Conservation (phyloP, 2,888 invertebrate genomes). For the Catocala nupta region DNA sequence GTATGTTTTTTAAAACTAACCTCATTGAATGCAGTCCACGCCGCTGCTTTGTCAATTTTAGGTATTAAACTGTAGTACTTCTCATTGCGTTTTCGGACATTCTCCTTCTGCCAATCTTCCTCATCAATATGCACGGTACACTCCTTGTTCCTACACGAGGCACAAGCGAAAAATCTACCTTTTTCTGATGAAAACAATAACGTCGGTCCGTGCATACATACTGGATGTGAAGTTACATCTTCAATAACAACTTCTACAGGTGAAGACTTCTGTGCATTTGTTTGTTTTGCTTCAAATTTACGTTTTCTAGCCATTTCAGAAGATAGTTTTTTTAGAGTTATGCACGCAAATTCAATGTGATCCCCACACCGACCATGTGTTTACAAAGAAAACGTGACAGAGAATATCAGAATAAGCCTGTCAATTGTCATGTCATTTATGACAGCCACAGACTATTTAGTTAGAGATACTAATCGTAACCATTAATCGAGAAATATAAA, state of each 20-base stretch:
- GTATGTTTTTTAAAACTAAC: slow-evolving; percentile 59
- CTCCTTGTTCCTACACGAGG: slow-evolving; percentile 93
- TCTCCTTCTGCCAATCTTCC: slow-evolving; percentile 84
- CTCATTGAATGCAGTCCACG: slow-evolving; percentile 84
- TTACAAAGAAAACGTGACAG: slow-evolving; percentile 5
- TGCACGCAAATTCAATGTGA: background rate
- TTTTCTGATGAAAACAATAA: slow-evolving; percentile 89
- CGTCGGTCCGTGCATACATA: slow-evolving; percentile 93
- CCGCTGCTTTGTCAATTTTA: slow-evolving; percentile 83
- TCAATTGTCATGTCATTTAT: too few species aligned
- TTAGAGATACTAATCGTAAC: too few species aligned
- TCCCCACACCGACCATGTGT: slow-evolving; percentile 2
- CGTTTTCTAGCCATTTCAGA: slow-evolving; percentile 76
- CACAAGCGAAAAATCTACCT: slow-evolving; percentile 92
- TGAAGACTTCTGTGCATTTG: slow-evolving; percentile 52
- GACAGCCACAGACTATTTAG: too few species aligned
- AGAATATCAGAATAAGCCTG: too few species aligned
- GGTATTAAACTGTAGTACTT: slow-evolving; percentile 80
- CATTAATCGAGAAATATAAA: too few species aligned
- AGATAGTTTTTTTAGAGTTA: background rate
- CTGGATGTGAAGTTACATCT: slow-evolving; percentile 89
- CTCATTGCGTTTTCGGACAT: slow-evolving; percentile 77
- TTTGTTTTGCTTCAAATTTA: slow-evolving; percentile 60
- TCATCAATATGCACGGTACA: slow-evolving; percentile 91
- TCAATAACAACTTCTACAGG: slow-evolving; percentile 86